These are phyloP conservation scores for Bacillus rossius DNA, from an alignment of 1,140 invertebrate genomes.

Conservation along the genomic window DNA sequence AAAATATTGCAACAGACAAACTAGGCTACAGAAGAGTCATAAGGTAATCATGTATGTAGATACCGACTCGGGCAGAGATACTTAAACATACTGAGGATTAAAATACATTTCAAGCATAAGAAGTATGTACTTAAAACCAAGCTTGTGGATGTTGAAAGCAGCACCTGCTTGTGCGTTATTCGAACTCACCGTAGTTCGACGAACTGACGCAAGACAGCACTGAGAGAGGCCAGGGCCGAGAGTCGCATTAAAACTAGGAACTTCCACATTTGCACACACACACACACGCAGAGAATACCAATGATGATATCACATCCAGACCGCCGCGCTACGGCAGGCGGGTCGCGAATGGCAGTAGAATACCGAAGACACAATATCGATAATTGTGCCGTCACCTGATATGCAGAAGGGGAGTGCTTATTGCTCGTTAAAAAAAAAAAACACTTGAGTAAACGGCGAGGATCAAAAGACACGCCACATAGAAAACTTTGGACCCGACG, in stretches of 20 bases:
- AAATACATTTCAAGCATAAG: no score
- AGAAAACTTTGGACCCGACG: constrained; percentile 15
- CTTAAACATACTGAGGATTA: no score
- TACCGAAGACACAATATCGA: constrained; percentile 17
- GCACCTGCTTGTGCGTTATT: not conserved
- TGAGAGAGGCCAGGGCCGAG: not conserved
- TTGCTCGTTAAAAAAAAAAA: constrained; percentile 4
- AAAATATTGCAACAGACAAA: no score
- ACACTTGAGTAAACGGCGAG: not conserved
- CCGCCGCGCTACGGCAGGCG: not conserved
- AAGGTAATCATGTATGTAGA: no score
- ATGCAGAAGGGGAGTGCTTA: constrained; percentile 1
- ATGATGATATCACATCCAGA: constrained; percentile 6
- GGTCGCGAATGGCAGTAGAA: constrained; percentile 16
- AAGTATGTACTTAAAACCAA: no score
- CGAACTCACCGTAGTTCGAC: not conserved
- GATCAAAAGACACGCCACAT: constrained; percentile 2
- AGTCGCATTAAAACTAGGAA: no score
- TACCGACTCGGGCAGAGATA: no score
- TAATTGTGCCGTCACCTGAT: not conserved
- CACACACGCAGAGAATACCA: constrained; percentile 7
- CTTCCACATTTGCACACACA: constrained; percentile 4
- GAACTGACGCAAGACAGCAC: not conserved
- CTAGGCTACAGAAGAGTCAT: no score
- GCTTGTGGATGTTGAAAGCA: no score